Conservation (phyloP, 1,140 invertebrate genomes). For the Cepaea nemoralis region DNA sequence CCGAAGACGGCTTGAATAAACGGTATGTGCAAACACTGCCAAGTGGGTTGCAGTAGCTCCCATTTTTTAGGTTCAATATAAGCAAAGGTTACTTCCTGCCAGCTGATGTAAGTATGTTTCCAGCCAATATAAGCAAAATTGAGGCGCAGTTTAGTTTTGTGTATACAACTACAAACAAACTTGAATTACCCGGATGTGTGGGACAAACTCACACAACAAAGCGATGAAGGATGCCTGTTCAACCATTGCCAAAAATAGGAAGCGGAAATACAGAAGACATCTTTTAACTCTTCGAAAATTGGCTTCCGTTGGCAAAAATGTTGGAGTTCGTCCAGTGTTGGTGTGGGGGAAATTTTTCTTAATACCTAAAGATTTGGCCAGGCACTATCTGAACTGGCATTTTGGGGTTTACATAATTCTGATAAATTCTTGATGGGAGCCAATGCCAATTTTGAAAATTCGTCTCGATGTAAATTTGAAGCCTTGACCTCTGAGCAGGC, state of each 20-base stretch:
- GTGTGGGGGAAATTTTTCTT: too few relatives aligned
- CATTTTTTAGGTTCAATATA: background rate
- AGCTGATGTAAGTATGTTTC: background rate
- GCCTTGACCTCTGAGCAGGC: too few relatives aligned
- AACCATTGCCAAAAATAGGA: background rate
- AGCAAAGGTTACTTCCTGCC: constrained; percentile 18
- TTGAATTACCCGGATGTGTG: background rate
- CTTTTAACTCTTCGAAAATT: background rate
- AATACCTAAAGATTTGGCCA: too few relatives aligned
- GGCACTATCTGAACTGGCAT: too few relatives aligned
- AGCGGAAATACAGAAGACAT: constrained; percentile 7
- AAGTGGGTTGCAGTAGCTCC: background rate
- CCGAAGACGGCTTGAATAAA: constrained; percentile 9
- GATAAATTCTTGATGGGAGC: too few relatives aligned
- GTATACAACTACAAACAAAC: constrained; percentile 14
- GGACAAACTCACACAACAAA: constrained; percentile 14
- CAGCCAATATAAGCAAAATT: constrained; percentile 28
- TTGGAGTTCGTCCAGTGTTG: too few relatives aligned
- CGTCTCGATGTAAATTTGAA: too few relatives aligned
- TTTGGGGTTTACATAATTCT: too few relatives aligned
- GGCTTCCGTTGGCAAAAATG: constrained; percentile 8
- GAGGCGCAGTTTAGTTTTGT: constrained; percentile 6
- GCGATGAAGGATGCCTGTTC: constrained; percentile 7
- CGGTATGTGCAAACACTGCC: constrained; percentile 33
- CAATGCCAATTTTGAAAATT: too few relatives aligned